Percentiles rank a stretch among this genome's conserved stretches.
phyloP scores from a whole-genome alignment of 2,113 vertebrate genomes.

The Menidia beryllina region DNA sequence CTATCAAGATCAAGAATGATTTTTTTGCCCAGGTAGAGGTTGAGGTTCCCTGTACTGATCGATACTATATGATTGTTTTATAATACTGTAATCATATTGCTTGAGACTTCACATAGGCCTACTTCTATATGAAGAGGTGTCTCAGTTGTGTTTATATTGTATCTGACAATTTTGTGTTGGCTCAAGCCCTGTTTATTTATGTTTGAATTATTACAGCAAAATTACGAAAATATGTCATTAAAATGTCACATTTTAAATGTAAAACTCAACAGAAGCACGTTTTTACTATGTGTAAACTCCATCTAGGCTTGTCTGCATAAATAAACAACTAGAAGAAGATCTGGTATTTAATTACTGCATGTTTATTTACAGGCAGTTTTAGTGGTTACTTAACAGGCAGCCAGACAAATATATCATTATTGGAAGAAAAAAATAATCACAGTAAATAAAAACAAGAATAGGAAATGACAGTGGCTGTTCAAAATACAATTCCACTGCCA shows the following conservation, averaged over 20 bases:
- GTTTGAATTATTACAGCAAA: background rate
- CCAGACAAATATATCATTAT: slow-evolving; percentile 29
- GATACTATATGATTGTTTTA: no score
- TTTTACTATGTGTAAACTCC: background rate
- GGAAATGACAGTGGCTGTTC: slow-evolving; percentile 11
- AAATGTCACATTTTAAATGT: background rate
- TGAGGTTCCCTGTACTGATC: no score
- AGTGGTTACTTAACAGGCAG: slow-evolving; percentile 66
- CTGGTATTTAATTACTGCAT: slow-evolving; percentile 34
- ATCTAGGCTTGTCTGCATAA: background rate
- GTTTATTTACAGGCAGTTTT: slow-evolving; percentile 72
- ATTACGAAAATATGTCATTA: background rate
- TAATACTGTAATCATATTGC: no score
- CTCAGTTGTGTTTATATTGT: background rate
- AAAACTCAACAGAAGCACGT: background rate
- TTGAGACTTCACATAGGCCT: background rate
- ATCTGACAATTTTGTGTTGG: background rate
- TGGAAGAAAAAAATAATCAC: slow-evolving; percentile 40
- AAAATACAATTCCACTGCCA: background rate
- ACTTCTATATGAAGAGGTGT: background rate
- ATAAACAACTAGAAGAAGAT: background rate
- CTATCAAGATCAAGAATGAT: no score
- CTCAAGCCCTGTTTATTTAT: no score
- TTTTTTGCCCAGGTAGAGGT: no score
- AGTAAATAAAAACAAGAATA: slow-evolving; percentile 48